Evolutionary conservation across 2,113 vertebrate genomes (phyloP).

Genomic region (Prunella fulvescens): DNA sequence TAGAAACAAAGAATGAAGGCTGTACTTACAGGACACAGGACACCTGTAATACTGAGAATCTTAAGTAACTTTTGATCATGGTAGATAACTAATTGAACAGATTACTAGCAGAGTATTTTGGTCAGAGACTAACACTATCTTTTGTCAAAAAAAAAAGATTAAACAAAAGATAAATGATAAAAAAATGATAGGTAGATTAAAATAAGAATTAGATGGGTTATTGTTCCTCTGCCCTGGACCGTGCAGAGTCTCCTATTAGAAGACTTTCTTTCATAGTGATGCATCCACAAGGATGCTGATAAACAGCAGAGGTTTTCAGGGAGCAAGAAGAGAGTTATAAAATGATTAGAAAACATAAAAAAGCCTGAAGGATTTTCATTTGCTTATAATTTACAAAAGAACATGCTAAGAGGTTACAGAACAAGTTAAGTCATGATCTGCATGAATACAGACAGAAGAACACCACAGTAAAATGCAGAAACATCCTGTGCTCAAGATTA

Average conservation of each 20-base stretch:
- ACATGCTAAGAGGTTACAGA: background rate
- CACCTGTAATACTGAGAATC: background rate
- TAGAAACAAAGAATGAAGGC: background rate
- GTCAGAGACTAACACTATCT: background rate
- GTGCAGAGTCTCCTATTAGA: background rate
- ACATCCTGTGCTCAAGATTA: background rate
- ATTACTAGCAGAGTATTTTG: background rate
- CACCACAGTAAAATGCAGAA: background rate
- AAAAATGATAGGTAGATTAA: background rate
- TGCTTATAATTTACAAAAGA: background rate
- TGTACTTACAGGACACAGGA: background rate
- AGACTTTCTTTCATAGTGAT: background rate
- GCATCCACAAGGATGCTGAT: background rate
- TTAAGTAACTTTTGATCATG: background rate
- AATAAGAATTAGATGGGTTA: background rate
- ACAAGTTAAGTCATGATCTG: background rate
- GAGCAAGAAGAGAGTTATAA: background rate
- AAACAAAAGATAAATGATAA: background rate
- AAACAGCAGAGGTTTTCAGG: background rate
- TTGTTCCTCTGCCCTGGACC: background rate
- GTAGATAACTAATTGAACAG: background rate
- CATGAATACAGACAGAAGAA: background rate
- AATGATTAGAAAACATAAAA: background rate
- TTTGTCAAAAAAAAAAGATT: background rate
- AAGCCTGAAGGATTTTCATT: background rate